Evolutionary conservation across 2,113 vertebrate genomes (phyloP).

Genomic region (Oryzias curvinotus): DNA sequence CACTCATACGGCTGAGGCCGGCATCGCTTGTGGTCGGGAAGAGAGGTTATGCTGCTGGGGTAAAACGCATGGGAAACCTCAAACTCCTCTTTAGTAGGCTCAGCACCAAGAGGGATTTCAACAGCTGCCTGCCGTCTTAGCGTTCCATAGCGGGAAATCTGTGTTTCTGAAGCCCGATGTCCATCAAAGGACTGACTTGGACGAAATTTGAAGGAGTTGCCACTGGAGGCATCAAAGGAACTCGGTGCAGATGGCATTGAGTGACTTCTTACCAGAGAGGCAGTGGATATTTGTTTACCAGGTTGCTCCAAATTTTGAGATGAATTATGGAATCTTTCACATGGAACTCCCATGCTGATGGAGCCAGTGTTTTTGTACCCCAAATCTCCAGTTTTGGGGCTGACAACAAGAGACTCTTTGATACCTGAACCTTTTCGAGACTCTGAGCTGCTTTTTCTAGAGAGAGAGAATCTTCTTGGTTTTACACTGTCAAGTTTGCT

Average conservation of each 20-base stretch:
- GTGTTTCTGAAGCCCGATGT: conserved; percentile 78
- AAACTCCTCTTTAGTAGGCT: conserved; percentile 68
- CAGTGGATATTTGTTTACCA: conserved; percentile 65
- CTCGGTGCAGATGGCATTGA: conserved; percentile 90
- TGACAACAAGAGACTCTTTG: conserved; percentile 81
- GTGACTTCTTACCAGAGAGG: conserved; percentile 92
- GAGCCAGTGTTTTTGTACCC: conserved; percentile 72
- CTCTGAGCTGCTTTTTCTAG: conserved; percentile 89
- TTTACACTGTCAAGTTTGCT: conserved; percentile 97
- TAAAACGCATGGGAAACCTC: conserved; percentile 50
- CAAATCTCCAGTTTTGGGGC: conserved; percentile 73
- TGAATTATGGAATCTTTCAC: conserved; percentile 74
- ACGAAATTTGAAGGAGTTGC: conserved; percentile 80
- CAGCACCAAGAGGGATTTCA: conserved; percentile 87
- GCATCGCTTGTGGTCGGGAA: conserved; percentile 62
- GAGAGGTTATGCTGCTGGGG: conserved; percentile 43
- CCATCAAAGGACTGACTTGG: conserved; percentile 95
- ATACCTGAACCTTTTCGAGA: conserved; percentile 81
- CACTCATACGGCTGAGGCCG: conserved; percentile 82
- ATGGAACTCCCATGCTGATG: conserved; percentile 76
- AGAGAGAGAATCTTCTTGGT: conserved; percentile 91
- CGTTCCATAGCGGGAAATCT: conserved; percentile 84
- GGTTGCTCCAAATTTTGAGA: conserved; percentile 50
- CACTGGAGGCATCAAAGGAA: conserved; percentile 79
- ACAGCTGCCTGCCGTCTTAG: conserved; percentile 92